A percentile compares a stretch with the other conserved stretches of the same genome.
phyloP scores from a whole-genome alignment of 2,113 vertebrate genomes.

The Peromyscus polionotus region DNA sequence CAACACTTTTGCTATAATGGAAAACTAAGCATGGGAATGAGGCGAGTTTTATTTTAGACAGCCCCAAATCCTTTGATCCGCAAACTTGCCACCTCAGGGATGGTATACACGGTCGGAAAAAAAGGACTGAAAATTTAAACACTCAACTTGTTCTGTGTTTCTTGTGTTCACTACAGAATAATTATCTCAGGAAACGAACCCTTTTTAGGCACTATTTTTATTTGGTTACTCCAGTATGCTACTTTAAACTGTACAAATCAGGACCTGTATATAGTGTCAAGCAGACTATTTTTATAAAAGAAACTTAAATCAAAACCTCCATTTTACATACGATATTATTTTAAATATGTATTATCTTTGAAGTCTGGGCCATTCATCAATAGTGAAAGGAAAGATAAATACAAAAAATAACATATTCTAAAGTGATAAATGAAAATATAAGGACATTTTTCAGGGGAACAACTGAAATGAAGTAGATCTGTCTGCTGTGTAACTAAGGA shows the following conservation, averaged over 20 bases:
- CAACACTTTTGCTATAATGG: neutral
- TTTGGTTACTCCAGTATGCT: neutral
- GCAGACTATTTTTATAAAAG: neutral
- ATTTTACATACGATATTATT: neutral
- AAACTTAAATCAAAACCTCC: constrained; percentile 7
- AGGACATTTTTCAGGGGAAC: neutral
- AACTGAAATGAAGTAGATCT: neutral
- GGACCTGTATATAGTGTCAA: neutral
- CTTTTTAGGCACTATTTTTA: neutral
- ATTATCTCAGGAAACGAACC: neutral
- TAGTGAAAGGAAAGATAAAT: constrained; percentile 15
- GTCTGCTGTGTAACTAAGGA: neutral
- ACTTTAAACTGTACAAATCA: neutral
- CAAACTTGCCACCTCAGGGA: neutral
- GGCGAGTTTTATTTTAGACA: neutral
- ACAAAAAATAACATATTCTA: constrained; percentile 20
- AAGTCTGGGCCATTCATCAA: neutral
- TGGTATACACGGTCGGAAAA: neutral
- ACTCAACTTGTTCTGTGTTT: neutral
- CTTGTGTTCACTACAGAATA: neutral
- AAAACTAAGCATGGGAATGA: neutral
- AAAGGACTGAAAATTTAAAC: neutral
- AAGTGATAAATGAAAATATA: neutral
- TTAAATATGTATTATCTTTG: neutral
- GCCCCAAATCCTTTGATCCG: neutral